phyloP scores from a whole-genome alignment of 2,888 invertebrate species.

The Isoperla grammatica region DNA sequence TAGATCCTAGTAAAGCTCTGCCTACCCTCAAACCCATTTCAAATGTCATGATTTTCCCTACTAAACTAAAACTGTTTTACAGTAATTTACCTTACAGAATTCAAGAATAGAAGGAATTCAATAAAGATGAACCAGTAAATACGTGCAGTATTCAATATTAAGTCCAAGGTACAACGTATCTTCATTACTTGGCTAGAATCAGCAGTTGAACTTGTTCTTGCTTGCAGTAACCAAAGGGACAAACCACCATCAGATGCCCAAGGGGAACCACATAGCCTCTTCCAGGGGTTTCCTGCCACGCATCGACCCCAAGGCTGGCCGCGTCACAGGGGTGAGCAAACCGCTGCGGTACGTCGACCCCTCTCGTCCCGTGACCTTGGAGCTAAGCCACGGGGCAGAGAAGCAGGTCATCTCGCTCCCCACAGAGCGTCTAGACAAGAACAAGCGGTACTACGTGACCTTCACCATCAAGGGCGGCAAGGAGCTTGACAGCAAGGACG shows the following conservation, averaged over 20 bases:
- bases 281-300: constrained; percentile 60
- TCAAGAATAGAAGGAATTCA: no score
- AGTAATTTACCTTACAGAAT: no score
- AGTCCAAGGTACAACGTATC: no score
- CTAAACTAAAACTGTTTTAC: no score
- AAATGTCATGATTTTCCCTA: no score
- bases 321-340: constrained; percentile 13
- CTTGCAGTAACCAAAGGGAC: constrained; percentile 67
- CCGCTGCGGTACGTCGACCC: constrained; percentile 37
- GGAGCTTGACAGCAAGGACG: constrained; percentile 18
- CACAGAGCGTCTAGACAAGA: constrained; percentile 78
- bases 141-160: no score
- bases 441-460: constrained; percentile 87
- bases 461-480: constrained; percentile 74
- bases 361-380: constrained; percentile 50
- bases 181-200: no score
- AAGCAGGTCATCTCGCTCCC: constrained; percentile 77
- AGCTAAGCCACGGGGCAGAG: constrained; percentile 77
- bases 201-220: not conserved
- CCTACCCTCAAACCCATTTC: no score
- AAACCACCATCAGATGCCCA: constrained; percentile 76
- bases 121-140: no score
- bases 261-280: constrained; percentile 45
- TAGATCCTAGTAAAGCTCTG: no score
- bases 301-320: constrained; percentile 46